phyloP scores from a whole-genome alignment of 2,113 vertebrate species.

The Tachysurus fulvidraco region DNA sequence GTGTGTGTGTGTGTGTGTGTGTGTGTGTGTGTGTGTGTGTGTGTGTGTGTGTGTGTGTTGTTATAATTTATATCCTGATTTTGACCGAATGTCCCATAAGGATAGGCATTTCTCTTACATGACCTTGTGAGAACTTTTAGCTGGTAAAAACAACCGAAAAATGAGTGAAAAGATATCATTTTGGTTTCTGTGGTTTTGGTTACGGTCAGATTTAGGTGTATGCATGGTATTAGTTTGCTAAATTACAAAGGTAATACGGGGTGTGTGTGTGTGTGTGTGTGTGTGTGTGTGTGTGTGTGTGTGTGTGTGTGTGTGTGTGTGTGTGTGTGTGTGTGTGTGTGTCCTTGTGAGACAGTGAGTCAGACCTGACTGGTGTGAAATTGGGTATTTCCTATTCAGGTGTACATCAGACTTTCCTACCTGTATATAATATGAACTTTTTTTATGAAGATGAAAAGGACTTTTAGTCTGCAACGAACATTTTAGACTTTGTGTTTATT shows the following conservation, averaged over 20 bases:
- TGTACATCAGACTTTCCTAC: slow-evolving; percentile 56
- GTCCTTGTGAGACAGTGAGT: slow-evolving; percentile 63
- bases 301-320: background rate
- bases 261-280: slow-evolving; percentile 39
- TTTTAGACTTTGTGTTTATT: slow-evolving; percentile 51
- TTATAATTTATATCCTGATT: background rate
- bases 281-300: slow-evolving; percentile 45
- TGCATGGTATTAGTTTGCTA: background rate
- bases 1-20: background rate
- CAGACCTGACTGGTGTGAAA: slow-evolving; percentile 61
- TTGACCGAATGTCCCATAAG: background rate
- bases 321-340: slow-evolving; percentile 44
- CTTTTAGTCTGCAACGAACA: slow-evolving; percentile 21
- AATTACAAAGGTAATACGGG: background rate
- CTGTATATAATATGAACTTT: background rate
- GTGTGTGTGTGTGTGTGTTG: background rate
- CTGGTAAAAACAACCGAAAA: background rate
- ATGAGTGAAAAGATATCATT: background rate
- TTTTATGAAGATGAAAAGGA: slow-evolving; percentile 1
- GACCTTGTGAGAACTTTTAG: background rate
- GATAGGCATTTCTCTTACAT: background rate
- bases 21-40: no score
- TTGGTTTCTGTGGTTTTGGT: background rate
- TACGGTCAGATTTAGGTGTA: background rate
- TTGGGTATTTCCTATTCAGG: slow-evolving; percentile 62